Evolutionary conservation across 2,888 invertebrate genomes (phyloP).

Genomic region (Abrostola tripartita): DNA sequence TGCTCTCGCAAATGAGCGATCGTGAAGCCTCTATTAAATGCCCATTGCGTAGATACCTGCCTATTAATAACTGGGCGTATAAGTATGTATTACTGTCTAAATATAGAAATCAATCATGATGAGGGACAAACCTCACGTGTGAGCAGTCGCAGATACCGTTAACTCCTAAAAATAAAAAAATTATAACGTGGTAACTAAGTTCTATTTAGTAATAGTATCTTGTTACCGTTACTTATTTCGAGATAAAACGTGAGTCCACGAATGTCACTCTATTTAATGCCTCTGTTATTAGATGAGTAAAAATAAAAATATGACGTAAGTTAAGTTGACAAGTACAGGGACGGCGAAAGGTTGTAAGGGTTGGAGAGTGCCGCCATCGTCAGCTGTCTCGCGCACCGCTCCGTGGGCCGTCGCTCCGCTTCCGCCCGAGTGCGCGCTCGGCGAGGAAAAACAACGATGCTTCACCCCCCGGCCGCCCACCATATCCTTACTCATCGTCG

Average conservation of each 20-base stretch:
- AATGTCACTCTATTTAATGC: slow-evolving; percentile 32
- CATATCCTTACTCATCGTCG: slow-evolving; percentile 50
- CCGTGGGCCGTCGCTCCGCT: slow-evolving; percentile 61
- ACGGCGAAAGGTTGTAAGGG: slow-evolving; percentile 51
- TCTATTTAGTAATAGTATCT: neutral
- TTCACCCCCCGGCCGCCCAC: slow-evolving; percentile 66
- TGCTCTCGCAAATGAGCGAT: slow-evolving; percentile 35
- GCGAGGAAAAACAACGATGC: slow-evolving; percentile 59
- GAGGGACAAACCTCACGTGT: too few relatives aligned
- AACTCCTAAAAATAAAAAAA: too few relatives aligned
- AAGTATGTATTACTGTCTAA: too few relatives aligned
- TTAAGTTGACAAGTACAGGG: slow-evolving; percentile 59
- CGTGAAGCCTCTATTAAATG: slow-evolving; percentile 25
- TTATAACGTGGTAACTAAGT: too few relatives aligned
- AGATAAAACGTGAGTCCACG: slow-evolving; percentile 3
- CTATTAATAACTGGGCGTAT: too few relatives aligned
- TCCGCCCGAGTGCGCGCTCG: slow-evolving; percentile 63
- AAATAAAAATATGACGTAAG: slow-evolving; percentile 62
- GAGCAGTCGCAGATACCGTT: too few relatives aligned
- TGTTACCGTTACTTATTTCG: slow-evolving; percentile 8
- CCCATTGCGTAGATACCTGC: neutral
- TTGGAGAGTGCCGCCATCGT: slow-evolving; percentile 41
- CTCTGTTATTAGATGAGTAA: slow-evolving; percentile 27
- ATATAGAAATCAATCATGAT: too few relatives aligned
- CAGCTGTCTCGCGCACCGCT: slow-evolving; percentile 69